phyloP scores from a whole-genome alignment of 2,113 vertebrate species.

The Oenanthe oenanthe region DNA sequence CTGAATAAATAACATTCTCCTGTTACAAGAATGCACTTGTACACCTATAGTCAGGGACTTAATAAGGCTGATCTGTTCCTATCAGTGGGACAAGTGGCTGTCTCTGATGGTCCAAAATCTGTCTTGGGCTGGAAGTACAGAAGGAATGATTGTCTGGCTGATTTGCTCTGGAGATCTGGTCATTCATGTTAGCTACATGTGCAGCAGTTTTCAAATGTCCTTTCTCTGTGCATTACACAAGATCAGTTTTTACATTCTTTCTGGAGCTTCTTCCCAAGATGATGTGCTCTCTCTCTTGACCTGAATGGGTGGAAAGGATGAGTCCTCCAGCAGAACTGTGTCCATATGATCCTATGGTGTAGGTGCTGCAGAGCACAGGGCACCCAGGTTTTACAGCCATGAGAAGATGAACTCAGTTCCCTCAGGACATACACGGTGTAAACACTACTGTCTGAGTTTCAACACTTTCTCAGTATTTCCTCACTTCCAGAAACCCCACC shows the following conservation, averaged over 20 bases:
- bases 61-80: neutral
- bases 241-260: neutral
- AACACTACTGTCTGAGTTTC: neutral
- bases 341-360: neutral
- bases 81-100: neutral
- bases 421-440: neutral
- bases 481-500: constrained; percentile 1
- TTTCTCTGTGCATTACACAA: neutral
- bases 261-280: neutral
- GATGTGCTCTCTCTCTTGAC: neutral
- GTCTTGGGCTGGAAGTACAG: neutral
- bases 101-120: neutral
- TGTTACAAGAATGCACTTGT: neutral
- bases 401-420: neutral
- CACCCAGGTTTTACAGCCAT: neutral
- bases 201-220: neutral
- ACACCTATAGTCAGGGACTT: neutral
- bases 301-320: neutral
- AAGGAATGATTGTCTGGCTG: neutral
- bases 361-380: neutral
- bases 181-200: neutral
- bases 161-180: neutral
- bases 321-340: neutral
- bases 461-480: neutral
- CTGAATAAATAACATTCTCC: neutral